Percentiles rank a stretch among this genome's conserved stretches.
These are phyloP conservation scores for Pseudococcus jackbeardsleyi DNA, from an alignment of 2,888 invertebrate genomes.

Conservation along the genomic window DNA sequence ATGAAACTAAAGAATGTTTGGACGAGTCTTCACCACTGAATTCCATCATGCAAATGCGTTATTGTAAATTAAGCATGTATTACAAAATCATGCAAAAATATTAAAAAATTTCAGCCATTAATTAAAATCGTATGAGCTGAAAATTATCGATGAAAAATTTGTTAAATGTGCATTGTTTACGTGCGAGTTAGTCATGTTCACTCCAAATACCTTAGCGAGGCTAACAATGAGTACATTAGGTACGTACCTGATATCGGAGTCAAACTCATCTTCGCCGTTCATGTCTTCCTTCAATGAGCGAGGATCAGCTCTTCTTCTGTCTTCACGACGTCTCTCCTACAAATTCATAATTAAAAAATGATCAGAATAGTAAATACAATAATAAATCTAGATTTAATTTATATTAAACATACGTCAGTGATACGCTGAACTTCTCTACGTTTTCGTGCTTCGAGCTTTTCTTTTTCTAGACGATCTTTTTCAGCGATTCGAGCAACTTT, in stretches of 20 bases:
- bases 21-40: conserved; percentile 65
- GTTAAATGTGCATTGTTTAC: neutral
- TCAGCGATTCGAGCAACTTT: conserved; percentile 82
- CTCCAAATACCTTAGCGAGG: neutral
- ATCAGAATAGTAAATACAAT: neutral
- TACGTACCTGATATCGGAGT: conserved; percentile 64
- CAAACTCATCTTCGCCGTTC: conserved; percentile 67
- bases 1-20: conserved; percentile 66
- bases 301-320: conserved; percentile 71
- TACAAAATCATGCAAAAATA: conserved; percentile 36
- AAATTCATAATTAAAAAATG: neutral
- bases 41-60: conserved; percentile 36
- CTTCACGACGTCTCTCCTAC: conserved; percentile 68
- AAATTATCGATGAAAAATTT: neutral
- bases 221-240: neutral
- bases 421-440: conserved; percentile 91
- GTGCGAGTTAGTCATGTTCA: conserved; percentile 8
- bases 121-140: conserved; percentile 19
- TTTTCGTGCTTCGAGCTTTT: conserved; percentile 86
- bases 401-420: conserved; percentile 74
- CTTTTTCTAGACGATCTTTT: conserved; percentile 85
- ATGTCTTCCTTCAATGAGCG: conserved; percentile 69
- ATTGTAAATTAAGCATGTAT: conserved; percentile 31
- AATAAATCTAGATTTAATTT: neutral
- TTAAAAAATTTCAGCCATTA: conserved; percentile 35